Conservation (phyloP, 2,888 invertebrate genomes). For the Carcina quercana region DNA sequence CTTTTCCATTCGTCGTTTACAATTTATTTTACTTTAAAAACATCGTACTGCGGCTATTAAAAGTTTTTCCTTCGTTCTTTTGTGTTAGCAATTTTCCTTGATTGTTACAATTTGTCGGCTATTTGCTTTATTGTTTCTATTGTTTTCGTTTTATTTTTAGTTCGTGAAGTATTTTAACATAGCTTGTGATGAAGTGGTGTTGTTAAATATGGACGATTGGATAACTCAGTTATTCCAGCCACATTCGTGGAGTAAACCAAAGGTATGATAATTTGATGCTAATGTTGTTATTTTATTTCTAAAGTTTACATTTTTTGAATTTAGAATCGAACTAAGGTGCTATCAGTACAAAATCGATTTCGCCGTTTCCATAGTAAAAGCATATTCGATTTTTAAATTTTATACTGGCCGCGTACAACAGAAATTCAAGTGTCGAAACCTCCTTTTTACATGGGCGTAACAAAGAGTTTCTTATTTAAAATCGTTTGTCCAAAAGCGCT, state of each 20-base stretch:
- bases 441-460: too few species aligned
- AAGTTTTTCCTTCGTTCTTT: neutral
- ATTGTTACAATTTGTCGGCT: neutral
- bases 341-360: too few species aligned
- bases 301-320: neutral
- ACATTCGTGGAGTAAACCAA: conserved; percentile 49
- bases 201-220: conserved; percentile 57
- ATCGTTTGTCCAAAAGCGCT: too few species aligned
- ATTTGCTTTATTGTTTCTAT: neutral
- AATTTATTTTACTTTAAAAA: too few species aligned
- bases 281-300: neutral
- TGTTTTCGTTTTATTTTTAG: neutral
- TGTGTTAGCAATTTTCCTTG: neutral
- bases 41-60: too few species aligned
- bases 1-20: too few species aligned
- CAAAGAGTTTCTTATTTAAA: too few species aligned
- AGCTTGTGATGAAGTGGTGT: neutral
- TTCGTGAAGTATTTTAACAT: neutral
- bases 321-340: neutral
- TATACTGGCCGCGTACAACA: too few species aligned
- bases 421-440: too few species aligned
- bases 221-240: conserved; percentile 64
- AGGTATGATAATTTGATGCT: conserved; percentile 34
- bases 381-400: too few species aligned
- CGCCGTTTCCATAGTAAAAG: neutral